Evolutionary conservation across 2,113 vertebrate genomes (phyloP).

Genomic region (Istiophorus platypterus): DNA sequence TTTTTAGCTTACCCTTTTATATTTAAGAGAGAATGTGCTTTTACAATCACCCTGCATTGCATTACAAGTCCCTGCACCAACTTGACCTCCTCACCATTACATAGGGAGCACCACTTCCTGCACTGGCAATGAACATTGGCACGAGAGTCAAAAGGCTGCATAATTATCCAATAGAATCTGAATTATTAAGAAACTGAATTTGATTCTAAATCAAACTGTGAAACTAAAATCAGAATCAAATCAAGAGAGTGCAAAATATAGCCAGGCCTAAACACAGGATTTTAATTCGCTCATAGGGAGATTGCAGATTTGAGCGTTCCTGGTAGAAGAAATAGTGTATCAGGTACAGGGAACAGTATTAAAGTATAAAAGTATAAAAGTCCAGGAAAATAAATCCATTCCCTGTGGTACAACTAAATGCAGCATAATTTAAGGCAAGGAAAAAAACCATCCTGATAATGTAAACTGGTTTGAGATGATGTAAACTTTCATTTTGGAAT

Average conservation of each 20-base stretch:
- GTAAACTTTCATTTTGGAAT: conserved; percentile 24
- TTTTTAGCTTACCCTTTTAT: not conserved
- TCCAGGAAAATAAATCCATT: conserved; percentile 32
- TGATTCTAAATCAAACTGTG: not conserved
- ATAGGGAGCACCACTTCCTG: not conserved
- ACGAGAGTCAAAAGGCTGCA: not conserved
- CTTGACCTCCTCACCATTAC: not conserved
- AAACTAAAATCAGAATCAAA: not conserved
- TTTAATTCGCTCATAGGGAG: not conserved
- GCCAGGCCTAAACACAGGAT: not conserved
- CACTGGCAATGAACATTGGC: not conserved
- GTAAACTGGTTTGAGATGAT: not conserved
- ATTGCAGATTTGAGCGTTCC: not conserved
- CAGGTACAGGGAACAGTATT: not conserved
- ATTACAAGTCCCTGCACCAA: not conserved
- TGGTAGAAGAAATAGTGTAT: not conserved
- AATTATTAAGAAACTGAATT: no score
- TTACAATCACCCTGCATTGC: not conserved
- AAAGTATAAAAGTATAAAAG: conserved; percentile 27
- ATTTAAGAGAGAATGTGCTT: not conserved
- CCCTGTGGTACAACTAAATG: conserved; percentile 24
- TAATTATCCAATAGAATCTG: no score
- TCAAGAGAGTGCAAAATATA: not conserved
- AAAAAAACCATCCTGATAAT: conserved; percentile 1
- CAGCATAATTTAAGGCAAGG: conserved; percentile 15